These are phyloP conservation scores for Teleiodes luculella DNA, from an alignment of 2,888 invertebrate species.

Conservation along the genomic window DNA sequence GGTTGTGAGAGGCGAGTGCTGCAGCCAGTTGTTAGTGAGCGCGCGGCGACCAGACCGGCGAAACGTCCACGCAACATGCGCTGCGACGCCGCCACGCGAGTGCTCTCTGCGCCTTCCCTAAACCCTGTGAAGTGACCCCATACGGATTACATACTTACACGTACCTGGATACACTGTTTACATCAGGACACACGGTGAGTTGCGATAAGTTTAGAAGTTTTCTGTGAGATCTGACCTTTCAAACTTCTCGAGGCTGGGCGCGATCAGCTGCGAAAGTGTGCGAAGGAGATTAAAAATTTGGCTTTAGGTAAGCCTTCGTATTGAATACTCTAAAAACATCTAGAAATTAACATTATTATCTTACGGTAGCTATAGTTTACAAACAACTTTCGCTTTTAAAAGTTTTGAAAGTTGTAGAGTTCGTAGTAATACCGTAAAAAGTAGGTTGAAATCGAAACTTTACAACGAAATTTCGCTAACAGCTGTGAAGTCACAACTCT, in stretches of 20 bases:
- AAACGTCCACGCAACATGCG: constrained; percentile 60
- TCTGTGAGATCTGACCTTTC: constrained; percentile 34
- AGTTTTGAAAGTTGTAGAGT: constrained; percentile 46
- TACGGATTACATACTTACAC: constrained; percentile 45
- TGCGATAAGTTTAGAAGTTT: neutral
- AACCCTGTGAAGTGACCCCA: constrained; percentile 63
- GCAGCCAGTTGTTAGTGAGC: constrained; percentile 47
- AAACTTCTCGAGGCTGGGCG: constrained; percentile 21
- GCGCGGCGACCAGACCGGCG: constrained; percentile 56
- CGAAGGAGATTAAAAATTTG: neutral
- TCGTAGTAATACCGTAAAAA: constrained; percentile 26
- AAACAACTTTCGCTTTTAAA: constrained; percentile 53
- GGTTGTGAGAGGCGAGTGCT: constrained; percentile 16
- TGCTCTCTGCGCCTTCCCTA: constrained; percentile 47
- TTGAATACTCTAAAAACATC: neutral
- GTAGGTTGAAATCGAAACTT: constrained; percentile 22
- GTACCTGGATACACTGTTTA: constrained; percentile 20
- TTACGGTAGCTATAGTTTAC: neutral
- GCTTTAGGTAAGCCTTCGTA: neutral
- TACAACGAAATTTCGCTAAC: neutral
- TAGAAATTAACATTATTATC: neutral
- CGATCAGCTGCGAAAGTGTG: constrained; percentile 67
- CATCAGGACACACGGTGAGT: constrained; percentile 36
- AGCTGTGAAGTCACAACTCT: constrained; percentile 16
- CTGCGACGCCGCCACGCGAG: constrained; percentile 54